phyloP scores from a whole-genome alignment of 2,113 vertebrate genomes.

The Pongo abelii region DNA sequence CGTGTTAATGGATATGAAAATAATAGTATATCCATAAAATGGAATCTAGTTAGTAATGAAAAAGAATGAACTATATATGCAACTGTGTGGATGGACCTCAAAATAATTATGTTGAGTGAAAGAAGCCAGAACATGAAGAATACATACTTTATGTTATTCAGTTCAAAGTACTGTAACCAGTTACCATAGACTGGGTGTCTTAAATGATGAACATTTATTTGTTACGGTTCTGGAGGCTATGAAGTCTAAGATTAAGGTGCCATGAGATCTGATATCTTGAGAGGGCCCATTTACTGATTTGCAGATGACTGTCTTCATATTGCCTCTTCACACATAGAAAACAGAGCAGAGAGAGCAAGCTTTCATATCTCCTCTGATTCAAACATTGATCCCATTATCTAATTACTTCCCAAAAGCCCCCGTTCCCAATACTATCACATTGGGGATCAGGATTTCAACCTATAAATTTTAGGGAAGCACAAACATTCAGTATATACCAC shows the following conservation, averaged over 20 bases:
- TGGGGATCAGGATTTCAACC: background rate
- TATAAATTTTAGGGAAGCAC: background rate
- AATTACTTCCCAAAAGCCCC: background rate
- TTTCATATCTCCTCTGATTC: background rate
- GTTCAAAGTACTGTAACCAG: background rate
- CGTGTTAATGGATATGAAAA: background rate
- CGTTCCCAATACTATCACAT: background rate
- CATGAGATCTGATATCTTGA: background rate
- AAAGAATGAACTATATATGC: background rate
- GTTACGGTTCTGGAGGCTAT: background rate
- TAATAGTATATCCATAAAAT: background rate
- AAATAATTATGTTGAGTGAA: background rate
- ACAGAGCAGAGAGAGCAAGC: background rate
- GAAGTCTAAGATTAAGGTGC: background rate
- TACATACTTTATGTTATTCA: background rate
- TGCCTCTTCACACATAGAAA: background rate
- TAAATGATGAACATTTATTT: background rate
- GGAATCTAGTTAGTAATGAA: background rate
- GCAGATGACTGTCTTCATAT: background rate
- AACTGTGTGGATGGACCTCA: background rate
- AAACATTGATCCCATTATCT: background rate
- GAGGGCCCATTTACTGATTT: background rate
- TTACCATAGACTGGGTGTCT: background rate
- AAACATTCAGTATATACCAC: background rate
- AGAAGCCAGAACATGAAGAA: background rate